Conservation (phyloP, 2,888 invertebrate species). For the Microctonus aethiopoides region DNA sequence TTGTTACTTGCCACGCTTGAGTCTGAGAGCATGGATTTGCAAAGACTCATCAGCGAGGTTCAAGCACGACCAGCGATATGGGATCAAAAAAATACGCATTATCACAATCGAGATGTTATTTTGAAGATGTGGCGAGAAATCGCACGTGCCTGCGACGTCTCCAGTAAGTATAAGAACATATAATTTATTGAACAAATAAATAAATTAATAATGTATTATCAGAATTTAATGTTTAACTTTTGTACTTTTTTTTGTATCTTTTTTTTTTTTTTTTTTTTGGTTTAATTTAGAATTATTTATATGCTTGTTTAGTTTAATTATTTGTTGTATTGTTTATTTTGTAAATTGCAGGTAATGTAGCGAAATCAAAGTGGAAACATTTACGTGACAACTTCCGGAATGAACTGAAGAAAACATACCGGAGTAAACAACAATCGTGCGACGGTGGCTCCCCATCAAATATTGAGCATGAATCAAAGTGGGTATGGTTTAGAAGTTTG, state of each 20-base stretch:
- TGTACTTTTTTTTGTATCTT: too few relatives aligned
- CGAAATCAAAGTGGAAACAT: conserved; percentile 58
- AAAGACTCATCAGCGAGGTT: conserved; percentile 54
- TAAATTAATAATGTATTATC: too few relatives aligned
- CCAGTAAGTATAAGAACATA: conserved; percentile 48
- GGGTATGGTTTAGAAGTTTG: conserved; percentile 57
- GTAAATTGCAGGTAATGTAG: conserved; percentile 49
- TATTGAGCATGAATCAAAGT: conserved; percentile 54
- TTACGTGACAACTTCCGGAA: conserved; percentile 56
- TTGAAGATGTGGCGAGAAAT: conserved; percentile 57
- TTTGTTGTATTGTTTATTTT: background rate
- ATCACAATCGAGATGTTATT: conserved; percentile 57
- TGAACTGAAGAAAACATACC: conserved; percentile 55
- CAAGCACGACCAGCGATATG: conserved; percentile 56
- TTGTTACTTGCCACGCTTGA: background rate
- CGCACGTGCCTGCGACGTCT: conserved; percentile 55
- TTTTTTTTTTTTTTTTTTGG: background rate
- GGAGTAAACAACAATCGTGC: conserved; percentile 49
- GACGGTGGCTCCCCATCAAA: conserved; percentile 45
- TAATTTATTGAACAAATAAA: background rate
- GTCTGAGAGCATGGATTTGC: conserved; percentile 50
- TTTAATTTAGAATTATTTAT: background rate
- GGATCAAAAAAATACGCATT: conserved; percentile 58
- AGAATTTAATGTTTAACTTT: background rate
- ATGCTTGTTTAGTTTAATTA: background rate